phyloP scores from a whole-genome alignment of 1,140 invertebrate genomes.

The Caerostris darwini region DNA sequence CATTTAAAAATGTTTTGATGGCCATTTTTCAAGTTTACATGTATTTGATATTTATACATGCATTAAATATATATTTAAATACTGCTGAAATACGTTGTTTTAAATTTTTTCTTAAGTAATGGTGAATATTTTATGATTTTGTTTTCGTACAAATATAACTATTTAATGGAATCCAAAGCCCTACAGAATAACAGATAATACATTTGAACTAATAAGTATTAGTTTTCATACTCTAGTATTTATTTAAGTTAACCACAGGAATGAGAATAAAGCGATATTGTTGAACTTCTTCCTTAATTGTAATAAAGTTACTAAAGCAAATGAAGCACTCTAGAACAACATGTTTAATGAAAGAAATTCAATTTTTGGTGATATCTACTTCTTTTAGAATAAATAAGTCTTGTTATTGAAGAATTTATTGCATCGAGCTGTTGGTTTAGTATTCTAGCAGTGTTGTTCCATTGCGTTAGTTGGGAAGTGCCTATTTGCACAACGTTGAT shows the following conservation, averaged over 20 bases:
- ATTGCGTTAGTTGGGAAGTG: neutral
- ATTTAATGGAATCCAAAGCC: too few relatives aligned
- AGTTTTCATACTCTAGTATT: neutral
- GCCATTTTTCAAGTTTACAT: too few relatives aligned
- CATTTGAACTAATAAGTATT: too few relatives aligned
- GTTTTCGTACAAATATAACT: too few relatives aligned
- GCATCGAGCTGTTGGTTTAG: neutral
- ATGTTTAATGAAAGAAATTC: neutral
- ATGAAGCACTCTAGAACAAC: neutral
- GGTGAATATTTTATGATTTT: too few relatives aligned
- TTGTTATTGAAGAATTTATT: slow-evolving; percentile 19
- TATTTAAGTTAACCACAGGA: neutral
- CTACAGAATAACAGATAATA: too few relatives aligned
- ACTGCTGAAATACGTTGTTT: too few relatives aligned
- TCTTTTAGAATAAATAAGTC: neutral
- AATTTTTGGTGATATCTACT: neutral
- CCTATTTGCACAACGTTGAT: neutral
- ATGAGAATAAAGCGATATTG: neutral
- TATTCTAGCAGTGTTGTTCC: slow-evolving; percentile 14
- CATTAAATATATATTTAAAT: too few relatives aligned
- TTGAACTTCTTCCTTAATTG: neutral
- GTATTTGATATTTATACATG: too few relatives aligned
- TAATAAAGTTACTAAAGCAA: neutral
- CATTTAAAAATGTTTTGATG: too few relatives aligned
- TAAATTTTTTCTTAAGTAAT: too few relatives aligned